Evolutionary conservation across 2,888 invertebrate genomes (phyloP), one percentile per base, ranked within the genome.

Genomic region (Odontothrips loti): DNA sequence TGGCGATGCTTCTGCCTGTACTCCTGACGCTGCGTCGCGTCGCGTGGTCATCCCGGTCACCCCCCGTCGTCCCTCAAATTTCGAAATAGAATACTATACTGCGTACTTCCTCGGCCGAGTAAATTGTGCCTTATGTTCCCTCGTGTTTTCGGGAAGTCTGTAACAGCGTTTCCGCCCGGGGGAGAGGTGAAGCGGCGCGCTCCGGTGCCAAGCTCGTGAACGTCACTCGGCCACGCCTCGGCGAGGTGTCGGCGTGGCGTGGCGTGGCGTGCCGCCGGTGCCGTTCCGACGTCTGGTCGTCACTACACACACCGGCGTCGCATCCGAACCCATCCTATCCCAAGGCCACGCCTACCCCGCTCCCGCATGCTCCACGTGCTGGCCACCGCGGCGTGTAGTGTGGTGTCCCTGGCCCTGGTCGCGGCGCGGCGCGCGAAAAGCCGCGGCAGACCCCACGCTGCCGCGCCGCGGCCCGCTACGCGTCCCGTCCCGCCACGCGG

Each of bases 401-500:
- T 4, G 20, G 58, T 58, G 58, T 58, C 58, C 58, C 58, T 15
- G 15, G 58, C 15, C 51, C 15, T 51, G 51, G 12, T 17, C 51
- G 51, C 51, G 6, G 51, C 15, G 51, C 58, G 15, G 58, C 20
- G 58, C 58, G 58, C 20, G 58, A 20, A 17, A 20, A 20, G 58
- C 6, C 58, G 58, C 20, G 58, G 17, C 58, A 15, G 17, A 15
- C 15, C 15, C 20, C 58, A 20, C 58, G 58, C 20, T 6, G 17
- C 58, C 58, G 58, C 58, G 58, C 58, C 58, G 58, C 58, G 58
- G 10, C 58, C 58, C 58, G 58, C 58, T 58, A 58, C 58, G 58
- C 58, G 15, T 15, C 17, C 58, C 17, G 58, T 20, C 15, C 58
- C 3, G 34, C 34, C 34, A 43, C 34, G 34, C 2, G 34, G 34